These are phyloP conservation scores for Bombus difficillimus DNA, from an alignment of 1,140 invertebrate genomes.

Conservation along the genomic window DNA sequence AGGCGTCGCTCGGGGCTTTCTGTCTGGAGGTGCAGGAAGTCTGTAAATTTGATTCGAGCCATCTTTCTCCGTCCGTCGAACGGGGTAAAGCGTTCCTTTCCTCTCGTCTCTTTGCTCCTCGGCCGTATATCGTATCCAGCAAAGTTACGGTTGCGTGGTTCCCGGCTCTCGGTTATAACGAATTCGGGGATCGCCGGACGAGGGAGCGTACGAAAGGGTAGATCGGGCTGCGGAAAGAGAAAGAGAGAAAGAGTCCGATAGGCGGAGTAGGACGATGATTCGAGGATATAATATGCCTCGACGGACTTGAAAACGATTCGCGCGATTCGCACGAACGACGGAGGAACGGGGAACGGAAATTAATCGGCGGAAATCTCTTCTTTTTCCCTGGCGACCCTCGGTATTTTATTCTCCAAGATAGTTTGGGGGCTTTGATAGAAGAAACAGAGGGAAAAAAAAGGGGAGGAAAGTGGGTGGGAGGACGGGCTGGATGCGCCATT, in stretches of 20 bases:
- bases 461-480: too few relatives aligned
- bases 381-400: conserved; percentile 33
- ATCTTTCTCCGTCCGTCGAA: conserved; percentile 45
- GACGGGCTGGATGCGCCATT: background rate
- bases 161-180: conserved; percentile 59
- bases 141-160: conserved; percentile 64
- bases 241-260: background rate
- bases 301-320: conserved; percentile 36
- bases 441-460: background rate
- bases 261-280: conserved; percentile 43
- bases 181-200: conserved; percentile 61
- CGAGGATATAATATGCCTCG: conserved; percentile 61
- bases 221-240: background rate
- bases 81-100: background rate
- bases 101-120: background rate
- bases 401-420: conserved; percentile 37
- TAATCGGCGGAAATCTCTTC: conserved; percentile 54
- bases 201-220: conserved; percentile 31
- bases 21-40: conserved; percentile 8
- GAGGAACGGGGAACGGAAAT: conserved; percentile 44
- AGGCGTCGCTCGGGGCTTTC: background rate
- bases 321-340: conserved; percentile 27
- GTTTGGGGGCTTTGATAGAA: conserved; percentile 5
- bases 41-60: conserved; percentile 64
- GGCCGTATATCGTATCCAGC: conserved; percentile 54